Evolutionary conservation across 1,140 invertebrate genomes (phyloP).

Genomic region (Hycleus cichorii): DNA sequence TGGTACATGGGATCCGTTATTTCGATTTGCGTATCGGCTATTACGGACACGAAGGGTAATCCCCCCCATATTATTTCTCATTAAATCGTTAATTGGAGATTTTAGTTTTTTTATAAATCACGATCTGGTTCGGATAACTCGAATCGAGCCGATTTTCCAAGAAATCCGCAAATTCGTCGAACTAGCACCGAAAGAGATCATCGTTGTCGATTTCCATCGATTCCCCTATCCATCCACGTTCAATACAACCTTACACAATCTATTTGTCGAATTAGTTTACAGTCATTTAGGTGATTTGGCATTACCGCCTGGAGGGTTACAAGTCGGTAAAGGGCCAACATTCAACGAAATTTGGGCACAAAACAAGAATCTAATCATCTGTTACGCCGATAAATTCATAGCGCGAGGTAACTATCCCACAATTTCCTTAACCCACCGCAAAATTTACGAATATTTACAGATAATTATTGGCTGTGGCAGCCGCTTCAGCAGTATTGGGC

Average conservation of each 20-base stretch:
- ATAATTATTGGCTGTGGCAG: constrained; percentile 62
- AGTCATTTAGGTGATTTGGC: constrained; percentile 53
- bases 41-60: constrained; percentile 31
- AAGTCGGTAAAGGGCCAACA: constrained; percentile 47
- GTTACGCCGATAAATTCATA: constrained; percentile 45
- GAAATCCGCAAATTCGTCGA: constrained; percentile 58
- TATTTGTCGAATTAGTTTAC: constrained; percentile 52
- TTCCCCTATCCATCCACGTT: constrained; percentile 62
- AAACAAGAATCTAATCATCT: constrained; percentile 55
- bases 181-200: constrained; percentile 54
- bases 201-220: constrained; percentile 64
- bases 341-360: constrained; percentile 55
- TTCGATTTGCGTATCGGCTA: constrained; percentile 67
- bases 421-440: no score
- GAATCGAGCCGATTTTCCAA: constrained; percentile 52
- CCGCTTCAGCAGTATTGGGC: constrained; percentile 63
- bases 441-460: no score
- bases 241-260: constrained; percentile 46
- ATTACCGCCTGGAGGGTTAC: constrained; percentile 42
- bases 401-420: constrained; percentile 21
- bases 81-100: constrained; percentile 1
- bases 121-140: constrained; percentile 56
- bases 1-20: constrained; percentile 70
- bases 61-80: background rate
- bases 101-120: constrained; percentile 66